Evolutionary conservation across 1,140 invertebrate species (phyloP).

Genomic region (Tribolium madens): DNA sequence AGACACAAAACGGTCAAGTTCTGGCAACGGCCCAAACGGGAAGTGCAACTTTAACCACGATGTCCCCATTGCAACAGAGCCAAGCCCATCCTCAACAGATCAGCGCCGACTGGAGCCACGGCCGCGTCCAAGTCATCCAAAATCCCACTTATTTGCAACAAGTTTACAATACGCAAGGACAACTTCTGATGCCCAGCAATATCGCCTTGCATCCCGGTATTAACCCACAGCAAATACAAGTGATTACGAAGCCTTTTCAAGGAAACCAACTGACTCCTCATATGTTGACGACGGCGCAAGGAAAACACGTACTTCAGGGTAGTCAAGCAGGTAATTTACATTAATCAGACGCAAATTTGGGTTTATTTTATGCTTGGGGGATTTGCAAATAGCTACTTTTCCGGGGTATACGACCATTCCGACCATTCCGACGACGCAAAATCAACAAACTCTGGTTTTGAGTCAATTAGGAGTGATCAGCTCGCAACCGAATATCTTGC

Average conservation of each 20-base stretch:
- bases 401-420: conserved; percentile 79
- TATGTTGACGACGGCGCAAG: conserved; percentile 80
- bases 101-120: conserved; percentile 63
- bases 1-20: conserved; percentile 62
- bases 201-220: conserved; percentile 80
- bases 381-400: conserved; percentile 68
- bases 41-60: conserved; percentile 65
- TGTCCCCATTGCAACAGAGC: conserved; percentile 66
- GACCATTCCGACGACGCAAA: conserved; percentile 81
- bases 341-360: neutral
- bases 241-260: conserved; percentile 86
- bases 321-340: conserved; percentile 69
- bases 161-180: conserved; percentile 82
- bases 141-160: conserved; percentile 83
- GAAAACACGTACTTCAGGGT: conserved; percentile 74
- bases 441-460: conserved; percentile 83
- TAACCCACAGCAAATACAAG: conserved; percentile 84
- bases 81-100: conserved; percentile 65
- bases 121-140: conserved; percentile 79
- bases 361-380: conserved; percentile 27
- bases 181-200: conserved; percentile 79
- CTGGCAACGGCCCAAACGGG: conserved; percentile 60
- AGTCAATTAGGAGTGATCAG: conserved; percentile 81
- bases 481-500: conserved; percentile 76
- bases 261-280: conserved; percentile 81